Conservation (phyloP, 92 coral and sea anemone species). For the Plumapathes pennacea region DNA sequence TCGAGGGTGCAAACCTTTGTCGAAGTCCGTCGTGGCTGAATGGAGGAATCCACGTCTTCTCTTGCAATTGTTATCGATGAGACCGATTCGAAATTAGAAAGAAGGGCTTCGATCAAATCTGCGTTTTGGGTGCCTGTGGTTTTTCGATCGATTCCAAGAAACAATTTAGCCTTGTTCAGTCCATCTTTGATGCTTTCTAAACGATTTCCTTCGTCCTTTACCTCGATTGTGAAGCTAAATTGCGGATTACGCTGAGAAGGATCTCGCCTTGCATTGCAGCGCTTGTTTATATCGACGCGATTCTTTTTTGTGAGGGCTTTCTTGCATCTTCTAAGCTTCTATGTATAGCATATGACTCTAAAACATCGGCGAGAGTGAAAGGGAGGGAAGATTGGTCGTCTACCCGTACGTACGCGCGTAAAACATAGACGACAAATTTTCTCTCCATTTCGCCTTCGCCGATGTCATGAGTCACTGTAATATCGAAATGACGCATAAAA, state of each 20-base stretch:
- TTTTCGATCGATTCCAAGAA: conserved; percentile 6
- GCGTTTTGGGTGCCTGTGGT: conserved; percentile 7
- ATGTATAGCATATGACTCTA: too few relatives aligned
- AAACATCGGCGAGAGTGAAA: too few relatives aligned
- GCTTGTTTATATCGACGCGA: too few relatives aligned
- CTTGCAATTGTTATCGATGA: neutral
- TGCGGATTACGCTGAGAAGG: neutral
- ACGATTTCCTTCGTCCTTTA: conserved; percentile 1
- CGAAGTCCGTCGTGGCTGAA: neutral
- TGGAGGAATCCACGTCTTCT: neutral
- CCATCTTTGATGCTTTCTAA: conserved; percentile 1
- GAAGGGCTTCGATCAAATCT: conserved; percentile 7
- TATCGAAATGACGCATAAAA: too few relatives aligned
- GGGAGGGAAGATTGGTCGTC: too few relatives aligned
- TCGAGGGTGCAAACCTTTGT: neutral
- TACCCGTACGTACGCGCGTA: too few relatives aligned
- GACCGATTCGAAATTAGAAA: conserved; percentile 1
- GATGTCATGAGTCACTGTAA: too few relatives aligned
- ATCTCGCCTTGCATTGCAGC: too few relatives aligned
- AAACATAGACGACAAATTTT: too few relatives aligned
- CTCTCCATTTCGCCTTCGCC: too few relatives aligned
- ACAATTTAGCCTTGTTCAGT: conserved; percentile 6
- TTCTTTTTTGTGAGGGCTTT: too few relatives aligned
- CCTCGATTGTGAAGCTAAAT: conserved; percentile 7
- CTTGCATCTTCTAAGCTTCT: too few relatives aligned